Conservation (phyloP, 2,888 invertebrate genomes). For the Pterostichus madidus region DNA sequence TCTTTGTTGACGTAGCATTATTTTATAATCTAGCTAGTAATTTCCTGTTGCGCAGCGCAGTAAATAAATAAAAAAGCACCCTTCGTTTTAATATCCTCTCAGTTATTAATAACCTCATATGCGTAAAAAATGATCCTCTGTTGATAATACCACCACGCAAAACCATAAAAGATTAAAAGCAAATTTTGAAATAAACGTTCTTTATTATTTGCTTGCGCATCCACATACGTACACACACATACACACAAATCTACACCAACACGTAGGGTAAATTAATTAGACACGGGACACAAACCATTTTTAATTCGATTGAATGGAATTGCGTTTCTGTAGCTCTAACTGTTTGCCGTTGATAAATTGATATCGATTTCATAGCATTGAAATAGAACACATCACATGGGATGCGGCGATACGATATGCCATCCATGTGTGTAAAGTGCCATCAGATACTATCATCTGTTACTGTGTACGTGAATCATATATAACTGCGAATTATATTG, state of each 20-base stretch:
- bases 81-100: not conserved
- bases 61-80: not conserved
- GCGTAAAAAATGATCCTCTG: no score
- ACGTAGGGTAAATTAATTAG: slow-evolving; percentile 31
- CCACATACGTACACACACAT: not conserved
- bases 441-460: no score
- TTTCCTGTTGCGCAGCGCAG: no score
- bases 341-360: slow-evolving; percentile 13
- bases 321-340: slow-evolving; percentile 28
- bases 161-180: slow-evolving; percentile 27
- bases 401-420: no score
- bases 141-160: not conserved
- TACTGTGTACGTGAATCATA: no score
- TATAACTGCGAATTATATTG: no score
- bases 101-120: not conserved
- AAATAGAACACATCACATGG: not conserved
- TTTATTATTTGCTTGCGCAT: not conserved
- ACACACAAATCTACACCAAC: not conserved
- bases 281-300: slow-evolving; percentile 16
- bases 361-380: slow-evolving; percentile 38
- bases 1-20: no score
- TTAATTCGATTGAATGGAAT: slow-evolving; percentile 33
- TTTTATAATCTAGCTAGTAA: no score
- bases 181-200: slow-evolving; percentile 23
- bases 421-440: no score